phyloP scores from a whole-genome alignment of 2,797 vertebrate species.

The Gorsachius magnificus region DNA sequence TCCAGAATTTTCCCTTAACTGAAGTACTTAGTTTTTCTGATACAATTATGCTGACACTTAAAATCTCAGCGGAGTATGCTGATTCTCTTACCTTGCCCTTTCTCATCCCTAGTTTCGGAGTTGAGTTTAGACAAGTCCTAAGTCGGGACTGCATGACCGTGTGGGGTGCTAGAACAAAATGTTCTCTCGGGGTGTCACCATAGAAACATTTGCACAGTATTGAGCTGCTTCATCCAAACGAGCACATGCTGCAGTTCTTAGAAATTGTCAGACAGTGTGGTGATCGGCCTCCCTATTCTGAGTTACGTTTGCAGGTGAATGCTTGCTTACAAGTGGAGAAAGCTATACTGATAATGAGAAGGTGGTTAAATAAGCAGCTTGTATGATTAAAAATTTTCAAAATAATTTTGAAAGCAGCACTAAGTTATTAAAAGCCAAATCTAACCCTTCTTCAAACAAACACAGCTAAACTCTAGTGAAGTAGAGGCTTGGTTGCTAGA shows the following conservation, averaged over 20 bases:
- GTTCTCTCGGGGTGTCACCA: background rate
- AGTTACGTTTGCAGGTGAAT: background rate
- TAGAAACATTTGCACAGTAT: conserved; percentile 7
- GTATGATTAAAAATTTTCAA: background rate
- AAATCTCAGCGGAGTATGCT: background rate
- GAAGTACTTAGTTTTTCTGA: background rate
- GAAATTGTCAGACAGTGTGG: background rate
- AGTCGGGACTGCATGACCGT: background rate
- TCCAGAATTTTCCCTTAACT: background rate
- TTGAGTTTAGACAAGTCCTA: background rate
- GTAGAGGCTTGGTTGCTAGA: background rate
- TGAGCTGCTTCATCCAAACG: background rate
- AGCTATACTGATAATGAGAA: background rate
- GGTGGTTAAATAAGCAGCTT: background rate
- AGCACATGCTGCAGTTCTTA: background rate
- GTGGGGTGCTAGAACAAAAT: background rate
- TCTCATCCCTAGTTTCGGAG: background rate
- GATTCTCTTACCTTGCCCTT: background rate
- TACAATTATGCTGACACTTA: background rate
- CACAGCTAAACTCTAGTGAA: background rate
- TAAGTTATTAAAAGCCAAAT: background rate
- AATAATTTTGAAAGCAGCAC: background rate
- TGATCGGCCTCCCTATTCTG: background rate
- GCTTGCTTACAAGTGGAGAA: background rate
- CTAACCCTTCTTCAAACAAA: background rate